Conservation (phyloP, 2,113 vertebrate genomes). For the Cyprinus carpio region DNA sequence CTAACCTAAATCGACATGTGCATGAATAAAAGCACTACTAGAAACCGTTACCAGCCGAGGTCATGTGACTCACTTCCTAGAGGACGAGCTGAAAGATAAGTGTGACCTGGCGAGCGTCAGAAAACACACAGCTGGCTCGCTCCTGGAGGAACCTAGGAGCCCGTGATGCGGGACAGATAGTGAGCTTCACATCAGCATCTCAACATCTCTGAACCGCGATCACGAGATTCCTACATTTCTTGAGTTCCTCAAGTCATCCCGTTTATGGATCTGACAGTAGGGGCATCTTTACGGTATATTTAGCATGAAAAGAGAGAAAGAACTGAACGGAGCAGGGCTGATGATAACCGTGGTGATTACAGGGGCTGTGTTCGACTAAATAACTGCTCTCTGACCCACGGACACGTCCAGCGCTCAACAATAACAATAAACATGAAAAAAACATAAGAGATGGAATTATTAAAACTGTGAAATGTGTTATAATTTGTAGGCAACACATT, state of each 20-base stretch:
- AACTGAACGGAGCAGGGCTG: no score
- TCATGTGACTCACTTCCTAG: slow-evolving; percentile 73
- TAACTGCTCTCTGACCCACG: no score
- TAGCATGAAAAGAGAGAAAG: no score
- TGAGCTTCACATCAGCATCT: slow-evolving; percentile 50
- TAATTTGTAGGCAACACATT: not conserved
- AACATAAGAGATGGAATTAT: not conserved
- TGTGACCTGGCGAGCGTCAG: slow-evolving; percentile 72
- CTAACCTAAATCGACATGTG: no score
- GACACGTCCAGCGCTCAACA: not conserved
- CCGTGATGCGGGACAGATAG: slow-evolving; percentile 62
- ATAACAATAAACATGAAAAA: not conserved
- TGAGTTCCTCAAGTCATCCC: no score
- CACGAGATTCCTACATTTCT: not conserved
- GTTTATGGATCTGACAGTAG: no score
- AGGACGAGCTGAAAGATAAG: slow-evolving; percentile 70
- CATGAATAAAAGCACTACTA: no score
- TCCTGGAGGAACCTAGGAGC: not conserved
- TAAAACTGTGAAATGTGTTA: not conserved
- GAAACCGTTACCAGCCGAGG: slow-evolving; percentile 47
- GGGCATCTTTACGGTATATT: no score
- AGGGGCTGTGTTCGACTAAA: no score
- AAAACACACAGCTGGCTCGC: slow-evolving; percentile 60
- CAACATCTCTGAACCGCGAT: not conserved
- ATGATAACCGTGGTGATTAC: no score